These are phyloP conservation scores for Danaus melanippus DNA, from an alignment of 1,140 invertebrate genomes.

Conservation along the genomic window DNA sequence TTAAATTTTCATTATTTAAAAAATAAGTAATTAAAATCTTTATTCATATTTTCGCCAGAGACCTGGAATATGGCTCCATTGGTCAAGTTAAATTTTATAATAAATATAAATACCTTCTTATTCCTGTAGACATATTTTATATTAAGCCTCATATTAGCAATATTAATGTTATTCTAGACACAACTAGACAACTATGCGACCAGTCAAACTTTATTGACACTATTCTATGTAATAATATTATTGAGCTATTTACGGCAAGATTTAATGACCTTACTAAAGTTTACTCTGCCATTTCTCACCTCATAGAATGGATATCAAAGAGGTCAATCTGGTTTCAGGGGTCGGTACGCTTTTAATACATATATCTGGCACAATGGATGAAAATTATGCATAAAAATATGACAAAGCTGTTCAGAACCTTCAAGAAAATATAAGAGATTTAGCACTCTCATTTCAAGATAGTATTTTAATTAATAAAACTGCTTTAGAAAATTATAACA, in stretches of 20 bases:
- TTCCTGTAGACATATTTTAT: slow-evolving; percentile 17
- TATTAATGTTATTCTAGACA: slow-evolving; percentile 14
- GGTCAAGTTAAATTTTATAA: slow-evolving; percentile 20
- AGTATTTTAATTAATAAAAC: slow-evolving; percentile 9
- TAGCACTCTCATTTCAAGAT: background rate
- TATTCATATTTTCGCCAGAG: background rate
- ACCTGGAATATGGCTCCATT: slow-evolving; percentile 23
- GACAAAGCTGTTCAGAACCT: slow-evolving; percentile 18
- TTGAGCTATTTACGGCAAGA: slow-evolving; percentile 16
- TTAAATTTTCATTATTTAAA: background rate
- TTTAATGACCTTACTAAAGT: slow-evolving; percentile 16
- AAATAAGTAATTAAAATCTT: background rate
- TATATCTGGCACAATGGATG: slow-evolving; percentile 23
- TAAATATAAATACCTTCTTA: slow-evolving; percentile 16
- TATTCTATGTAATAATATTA: slow-evolving; percentile 11
- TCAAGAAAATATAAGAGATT: slow-evolving; percentile 1
- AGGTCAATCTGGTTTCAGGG: slow-evolving; percentile 21
- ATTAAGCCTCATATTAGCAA: too few relatives aligned
- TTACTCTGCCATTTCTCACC: slow-evolving; percentile 19
- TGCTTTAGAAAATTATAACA: slow-evolving; percentile 11
- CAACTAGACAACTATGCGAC: slow-evolving; percentile 12
- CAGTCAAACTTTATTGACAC: slow-evolving; percentile 8
- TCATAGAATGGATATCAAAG: slow-evolving; percentile 4
- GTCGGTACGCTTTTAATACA: slow-evolving; percentile 19
- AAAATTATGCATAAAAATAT: slow-evolving; percentile 22